Percentiles rank a stretch among this genome's conserved stretches.
These are phyloP conservation scores for Temnothorax curvispinosus DNA, from an alignment of 1,140 invertebrate genomes.

Conservation along the genomic window DNA sequence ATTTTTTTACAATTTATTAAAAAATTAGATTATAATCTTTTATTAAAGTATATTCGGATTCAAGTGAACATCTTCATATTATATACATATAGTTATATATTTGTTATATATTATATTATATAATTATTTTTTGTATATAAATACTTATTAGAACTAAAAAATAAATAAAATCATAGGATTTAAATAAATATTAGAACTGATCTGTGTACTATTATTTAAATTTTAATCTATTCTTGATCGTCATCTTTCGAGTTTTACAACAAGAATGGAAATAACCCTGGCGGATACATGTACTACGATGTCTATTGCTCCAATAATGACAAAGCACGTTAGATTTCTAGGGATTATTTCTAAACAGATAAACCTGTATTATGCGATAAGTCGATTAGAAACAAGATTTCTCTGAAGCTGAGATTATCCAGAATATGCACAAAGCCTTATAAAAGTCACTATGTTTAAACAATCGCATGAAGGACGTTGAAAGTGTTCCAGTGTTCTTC, in stretches of 20 bases:
- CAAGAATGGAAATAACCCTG: background rate
- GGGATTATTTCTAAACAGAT: conserved; percentile 2
- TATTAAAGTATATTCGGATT: background rate
- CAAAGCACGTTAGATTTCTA: background rate
- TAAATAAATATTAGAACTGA: background rate
- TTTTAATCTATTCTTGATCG: background rate
- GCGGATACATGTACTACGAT: background rate
- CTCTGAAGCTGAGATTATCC: background rate
- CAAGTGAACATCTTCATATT: background rate
- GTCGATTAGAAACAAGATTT: background rate
- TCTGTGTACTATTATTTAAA: conserved; percentile 8
- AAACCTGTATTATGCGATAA: background rate
- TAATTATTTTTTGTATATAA: background rate
- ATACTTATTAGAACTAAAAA: background rate
- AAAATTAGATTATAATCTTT: background rate
- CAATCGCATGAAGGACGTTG: background rate
- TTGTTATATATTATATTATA: background rate
- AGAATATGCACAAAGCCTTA: background rate
- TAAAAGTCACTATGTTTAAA: background rate
- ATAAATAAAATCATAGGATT: background rate
- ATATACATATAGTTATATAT: background rate
- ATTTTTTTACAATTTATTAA: background rate
- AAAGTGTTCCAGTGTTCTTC: conserved; percentile 22
- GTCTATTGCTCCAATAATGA: conserved; percentile 14
- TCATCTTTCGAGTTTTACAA: background rate